A percentile compares a stretch with the other conserved stretches of the same genome.
phyloP scores from a whole-genome alignment of 2,113 vertebrate species.

The Sylvilagus bachmani region DNA sequence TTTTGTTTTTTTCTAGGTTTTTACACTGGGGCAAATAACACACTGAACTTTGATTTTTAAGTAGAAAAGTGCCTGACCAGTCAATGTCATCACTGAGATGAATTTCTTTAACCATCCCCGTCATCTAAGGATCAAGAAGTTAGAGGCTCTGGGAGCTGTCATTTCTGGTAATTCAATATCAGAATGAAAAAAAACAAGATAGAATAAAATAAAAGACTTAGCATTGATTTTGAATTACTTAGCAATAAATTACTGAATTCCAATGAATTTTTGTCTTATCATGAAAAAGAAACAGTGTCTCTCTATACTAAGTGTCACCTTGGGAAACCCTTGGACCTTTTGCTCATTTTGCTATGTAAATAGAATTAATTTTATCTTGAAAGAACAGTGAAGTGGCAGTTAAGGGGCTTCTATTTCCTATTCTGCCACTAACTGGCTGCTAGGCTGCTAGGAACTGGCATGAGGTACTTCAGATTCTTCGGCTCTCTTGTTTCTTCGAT shows the following conservation, averaged over 20 bases:
- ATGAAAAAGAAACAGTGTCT: conserved; percentile 55
- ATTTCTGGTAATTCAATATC: conserved; percentile 72
- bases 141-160: conserved; percentile 61
- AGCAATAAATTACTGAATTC: conserved; percentile 68
- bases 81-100: not conserved
- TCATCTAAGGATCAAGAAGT: conserved; percentile 47
- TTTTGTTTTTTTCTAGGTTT: conserved; percentile 31
- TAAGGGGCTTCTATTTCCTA: conserved; percentile 59
- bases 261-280: conserved; percentile 71
- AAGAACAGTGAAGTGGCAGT: conserved; percentile 56
- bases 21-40: not conserved
- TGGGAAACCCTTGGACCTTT: conserved; percentile 62
- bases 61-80: not conserved
- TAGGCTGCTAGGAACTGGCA: conserved; percentile 20
- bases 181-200: conserved; percentile 59
- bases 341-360: conserved; percentile 79
- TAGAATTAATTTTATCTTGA: conserved; percentile 82
- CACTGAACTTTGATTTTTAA: not conserved
- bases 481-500: conserved; percentile 28
- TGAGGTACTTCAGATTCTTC: conserved; percentile 34
- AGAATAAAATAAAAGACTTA: conserved; percentile 79
- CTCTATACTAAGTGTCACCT: conserved; percentile 70
- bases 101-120: not conserved
- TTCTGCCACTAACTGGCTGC: conserved; percentile 21
- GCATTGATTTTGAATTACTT: conserved; percentile 77